Conservation (phyloP, 2,113 vertebrate species). For the Hippopotamus amphibius region DNA sequence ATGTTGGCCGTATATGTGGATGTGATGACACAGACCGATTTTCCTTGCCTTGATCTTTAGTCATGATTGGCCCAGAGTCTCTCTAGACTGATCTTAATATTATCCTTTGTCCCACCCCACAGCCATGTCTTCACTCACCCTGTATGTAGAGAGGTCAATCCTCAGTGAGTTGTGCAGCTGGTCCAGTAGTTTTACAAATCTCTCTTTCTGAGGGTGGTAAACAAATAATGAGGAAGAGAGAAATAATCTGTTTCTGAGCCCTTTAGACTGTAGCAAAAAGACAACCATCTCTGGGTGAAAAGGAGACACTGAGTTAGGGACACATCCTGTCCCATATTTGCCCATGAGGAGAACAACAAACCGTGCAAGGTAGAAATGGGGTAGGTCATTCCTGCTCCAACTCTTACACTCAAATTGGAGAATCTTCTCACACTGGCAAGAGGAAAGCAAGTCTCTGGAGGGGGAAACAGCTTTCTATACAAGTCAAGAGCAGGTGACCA, state of each 20-base stretch:
- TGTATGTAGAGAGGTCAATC: slow-evolving; percentile 98
- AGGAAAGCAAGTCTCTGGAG: background rate
- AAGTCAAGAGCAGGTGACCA: background rate
- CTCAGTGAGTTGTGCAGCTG: slow-evolving; percentile 98
- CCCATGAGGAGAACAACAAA: background rate
- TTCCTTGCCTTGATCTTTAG: slow-evolving; percentile 1
- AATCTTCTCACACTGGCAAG: background rate
- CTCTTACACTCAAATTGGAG: slow-evolving; percentile 39
- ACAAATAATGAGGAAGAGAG: slow-evolving; percentile 7
- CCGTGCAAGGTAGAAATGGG: background rate
- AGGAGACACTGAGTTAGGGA: background rate
- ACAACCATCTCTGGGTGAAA: background rate
- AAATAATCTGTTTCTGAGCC: background rate
- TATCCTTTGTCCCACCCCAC: background rate
- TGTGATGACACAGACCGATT: background rate
- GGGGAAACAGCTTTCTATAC: slow-evolving; percentile 17
- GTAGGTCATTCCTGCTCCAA: background rate
- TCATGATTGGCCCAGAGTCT: background rate
- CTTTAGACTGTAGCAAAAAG: slow-evolving; percentile 41
- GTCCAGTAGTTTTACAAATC: slow-evolving; percentile 98
- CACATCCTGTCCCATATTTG: background rate
- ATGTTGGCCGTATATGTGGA: background rate
- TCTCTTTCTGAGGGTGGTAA: slow-evolving; percentile 93
- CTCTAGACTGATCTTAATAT: background rate
- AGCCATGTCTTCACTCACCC: slow-evolving; percentile 88